These are phyloP conservation scores for Stictocephala bisonia DNA, from an alignment of 2,888 invertebrate genomes.

Conservation along the genomic window DNA sequence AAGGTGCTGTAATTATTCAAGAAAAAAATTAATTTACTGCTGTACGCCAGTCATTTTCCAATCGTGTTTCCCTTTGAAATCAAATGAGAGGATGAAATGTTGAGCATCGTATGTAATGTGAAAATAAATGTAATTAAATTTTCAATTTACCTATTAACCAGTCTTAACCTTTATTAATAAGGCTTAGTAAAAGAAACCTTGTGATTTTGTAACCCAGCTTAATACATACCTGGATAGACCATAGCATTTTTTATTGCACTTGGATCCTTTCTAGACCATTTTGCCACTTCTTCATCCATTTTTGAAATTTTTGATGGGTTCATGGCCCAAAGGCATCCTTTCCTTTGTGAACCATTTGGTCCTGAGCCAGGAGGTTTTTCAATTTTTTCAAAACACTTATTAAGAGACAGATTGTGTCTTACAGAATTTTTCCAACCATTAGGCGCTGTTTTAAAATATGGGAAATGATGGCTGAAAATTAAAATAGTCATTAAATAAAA, in stretches of 20 bases:
- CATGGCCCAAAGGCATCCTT: constrained; percentile 95
- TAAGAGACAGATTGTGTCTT: constrained; percentile 94
- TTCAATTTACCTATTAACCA: constrained; percentile 6
- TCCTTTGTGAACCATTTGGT: constrained; percentile 57
- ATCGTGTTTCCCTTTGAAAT: no score
- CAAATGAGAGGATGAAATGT: no score
- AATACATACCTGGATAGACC: constrained; percentile 83
- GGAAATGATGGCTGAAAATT: constrained; percentile 90
- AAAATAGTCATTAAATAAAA: no score
- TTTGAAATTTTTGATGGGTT: constrained; percentile 94
- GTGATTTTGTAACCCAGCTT: constrained; percentile 17
- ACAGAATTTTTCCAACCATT: constrained; percentile 99
- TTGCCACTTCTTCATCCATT: constrained; percentile 98
- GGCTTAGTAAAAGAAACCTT: no score
- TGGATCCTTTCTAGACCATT: constrained; percentile 97
- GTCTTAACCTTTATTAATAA: constrained; percentile 8
- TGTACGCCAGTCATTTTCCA: no score
- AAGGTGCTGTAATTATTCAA: no score
- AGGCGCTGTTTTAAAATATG: constrained; percentile 98
- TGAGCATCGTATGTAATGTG: neutral
- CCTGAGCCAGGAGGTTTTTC: constrained; percentile 83
- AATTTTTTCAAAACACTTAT: constrained; percentile 98
- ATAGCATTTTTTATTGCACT: constrained; percentile 92
- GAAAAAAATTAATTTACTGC: no score
- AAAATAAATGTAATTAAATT: no score